Conservation (phyloP, 2,797 vertebrate genomes). For the Natrix natrix region DNA sequence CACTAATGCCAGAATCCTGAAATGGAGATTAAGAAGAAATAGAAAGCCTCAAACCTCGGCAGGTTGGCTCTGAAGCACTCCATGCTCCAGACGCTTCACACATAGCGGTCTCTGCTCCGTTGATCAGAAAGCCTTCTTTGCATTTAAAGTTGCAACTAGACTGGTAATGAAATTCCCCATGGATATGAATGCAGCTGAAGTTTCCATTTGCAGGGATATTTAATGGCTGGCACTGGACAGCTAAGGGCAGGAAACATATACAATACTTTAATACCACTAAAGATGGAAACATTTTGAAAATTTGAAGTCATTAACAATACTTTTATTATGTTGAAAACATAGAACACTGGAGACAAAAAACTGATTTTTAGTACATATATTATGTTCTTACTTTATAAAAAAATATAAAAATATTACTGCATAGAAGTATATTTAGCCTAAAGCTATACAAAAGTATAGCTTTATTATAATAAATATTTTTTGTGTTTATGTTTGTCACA, state of each 20-base stretch:
- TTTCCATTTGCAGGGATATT: conserved; percentile 23
- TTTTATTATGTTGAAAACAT: not conserved
- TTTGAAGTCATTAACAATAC: not conserved
- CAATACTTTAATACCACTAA: not conserved
- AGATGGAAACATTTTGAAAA: not conserved
- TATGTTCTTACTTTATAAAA: not conserved
- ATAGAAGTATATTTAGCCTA: not conserved
- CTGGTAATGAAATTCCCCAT: not conserved
- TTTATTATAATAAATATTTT: not conserved
- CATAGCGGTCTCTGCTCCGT: conserved; percentile 50
- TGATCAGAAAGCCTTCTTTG: conserved; percentile 65
- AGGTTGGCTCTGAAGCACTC: conserved; percentile 63
- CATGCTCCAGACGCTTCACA: conserved; percentile 68
- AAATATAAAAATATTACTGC: not conserved
- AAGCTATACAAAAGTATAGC: not conserved
- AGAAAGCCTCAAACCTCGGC: conserved; percentile 55
- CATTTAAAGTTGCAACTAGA: conserved; percentile 41
- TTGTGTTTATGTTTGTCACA: not conserved
- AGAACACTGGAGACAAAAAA: not conserved
- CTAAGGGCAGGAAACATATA: not conserved
- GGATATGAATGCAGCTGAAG: conserved; percentile 4
- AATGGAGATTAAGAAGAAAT: not conserved
- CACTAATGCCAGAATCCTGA: not conserved
- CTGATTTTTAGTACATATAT: not conserved
- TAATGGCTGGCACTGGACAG: not conserved